These are phyloP conservation scores for Brachynemurus nebulosus DNA, from an alignment of 2,888 invertebrate species.

Conservation along the genomic window DNA sequence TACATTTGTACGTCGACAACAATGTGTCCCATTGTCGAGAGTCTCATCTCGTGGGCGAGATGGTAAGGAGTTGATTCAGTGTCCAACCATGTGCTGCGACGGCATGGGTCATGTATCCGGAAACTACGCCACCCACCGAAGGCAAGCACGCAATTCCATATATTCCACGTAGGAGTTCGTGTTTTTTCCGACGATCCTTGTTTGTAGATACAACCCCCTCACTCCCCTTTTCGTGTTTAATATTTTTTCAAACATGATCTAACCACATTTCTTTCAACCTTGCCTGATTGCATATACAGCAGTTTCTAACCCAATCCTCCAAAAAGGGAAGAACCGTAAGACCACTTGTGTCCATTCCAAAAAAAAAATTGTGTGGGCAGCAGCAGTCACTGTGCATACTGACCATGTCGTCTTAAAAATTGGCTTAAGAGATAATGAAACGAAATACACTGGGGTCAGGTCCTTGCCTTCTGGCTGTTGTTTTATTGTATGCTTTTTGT, in stretches of 20 bases:
- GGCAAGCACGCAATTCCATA: conserved; percentile 41
- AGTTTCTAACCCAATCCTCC: background rate
- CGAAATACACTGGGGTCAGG: conserved; percentile 9
- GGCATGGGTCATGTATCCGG: conserved; percentile 80
- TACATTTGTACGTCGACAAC: conserved; percentile 7
- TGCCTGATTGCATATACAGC: too few species aligned
- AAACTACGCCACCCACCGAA: conserved; percentile 81
- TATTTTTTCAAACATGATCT: too few species aligned
- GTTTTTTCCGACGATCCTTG: background rate
- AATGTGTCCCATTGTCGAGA: conserved; percentile 2
- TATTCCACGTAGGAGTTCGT: conserved; percentile 1
- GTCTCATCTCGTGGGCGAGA: conserved; percentile 44
- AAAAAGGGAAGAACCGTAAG: conserved; percentile 7
- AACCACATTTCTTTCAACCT: background rate
- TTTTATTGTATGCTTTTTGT: conserved; percentile 3
- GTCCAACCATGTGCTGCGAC: conserved; percentile 68
- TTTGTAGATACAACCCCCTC: background rate
- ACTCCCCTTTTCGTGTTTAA: background rate
- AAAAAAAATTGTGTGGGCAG: conserved; percentile 5
- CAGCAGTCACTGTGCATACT: conserved; percentile 1
- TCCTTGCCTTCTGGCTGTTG: conserved; percentile 12
- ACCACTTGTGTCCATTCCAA: conserved; percentile 3
- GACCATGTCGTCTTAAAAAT: conserved; percentile 4
- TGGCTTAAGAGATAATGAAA: background rate
- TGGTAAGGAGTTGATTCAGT: conserved; percentile 63